Evolutionary conservation across 2,113 vertebrate species (phyloP).

Genomic region (Herpetotheres cachinnans): DNA sequence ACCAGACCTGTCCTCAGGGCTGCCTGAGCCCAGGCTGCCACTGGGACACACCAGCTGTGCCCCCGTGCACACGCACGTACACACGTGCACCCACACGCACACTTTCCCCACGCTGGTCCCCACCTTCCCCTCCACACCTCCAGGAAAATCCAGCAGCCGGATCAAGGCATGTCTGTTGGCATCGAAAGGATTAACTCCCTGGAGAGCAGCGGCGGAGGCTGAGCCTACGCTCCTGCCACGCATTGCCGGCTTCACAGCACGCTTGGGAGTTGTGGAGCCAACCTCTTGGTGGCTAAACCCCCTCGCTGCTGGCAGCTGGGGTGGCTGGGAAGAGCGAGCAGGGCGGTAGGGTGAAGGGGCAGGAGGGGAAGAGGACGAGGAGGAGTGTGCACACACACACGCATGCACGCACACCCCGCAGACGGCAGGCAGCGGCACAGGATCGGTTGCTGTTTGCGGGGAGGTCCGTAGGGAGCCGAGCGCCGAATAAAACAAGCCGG

Average conservation of each 20-base stretch:
- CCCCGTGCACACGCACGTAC: neutral
- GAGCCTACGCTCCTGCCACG: neutral
- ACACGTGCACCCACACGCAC: neutral
- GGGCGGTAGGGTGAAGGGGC: neutral
- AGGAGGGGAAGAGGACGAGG: neutral
- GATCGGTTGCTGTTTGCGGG: neutral
- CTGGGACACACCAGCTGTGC: neutral
- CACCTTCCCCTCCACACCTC: neutral
- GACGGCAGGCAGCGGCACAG: neutral
- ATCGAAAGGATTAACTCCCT: slow-evolving; percentile 7
- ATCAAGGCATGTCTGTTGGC: neutral
- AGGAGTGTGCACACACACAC: neutral
- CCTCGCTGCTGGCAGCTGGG: neutral
- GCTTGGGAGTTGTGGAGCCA: neutral
- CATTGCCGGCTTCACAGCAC: neutral
- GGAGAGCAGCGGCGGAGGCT: neutral
- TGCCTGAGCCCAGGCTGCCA: neutral
- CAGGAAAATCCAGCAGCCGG: neutral
- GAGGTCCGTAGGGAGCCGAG: neutral
- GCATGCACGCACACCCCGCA: neutral
- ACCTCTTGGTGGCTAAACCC: neutral
- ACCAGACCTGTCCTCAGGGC: neutral
- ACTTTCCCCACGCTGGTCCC: neutral
- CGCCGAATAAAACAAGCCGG: neutral
- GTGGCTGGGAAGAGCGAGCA: neutral